phyloP scores from a whole-genome alignment of 2,888 invertebrate genomes.

The Campoplex nolae region DNA sequence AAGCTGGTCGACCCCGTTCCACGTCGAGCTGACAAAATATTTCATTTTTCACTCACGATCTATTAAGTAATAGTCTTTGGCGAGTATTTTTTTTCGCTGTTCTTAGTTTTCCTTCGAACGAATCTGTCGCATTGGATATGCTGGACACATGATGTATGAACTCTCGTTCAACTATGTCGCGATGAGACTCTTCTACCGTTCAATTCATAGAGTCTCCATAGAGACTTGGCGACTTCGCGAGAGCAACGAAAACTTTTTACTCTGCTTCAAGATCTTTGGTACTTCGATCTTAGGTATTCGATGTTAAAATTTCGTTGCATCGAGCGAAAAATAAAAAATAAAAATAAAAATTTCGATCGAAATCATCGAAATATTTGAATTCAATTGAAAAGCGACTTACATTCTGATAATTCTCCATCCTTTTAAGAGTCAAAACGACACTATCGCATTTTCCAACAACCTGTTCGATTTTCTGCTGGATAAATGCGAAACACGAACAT shows the following conservation, averaged over 20 bases:
- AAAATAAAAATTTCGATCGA: too few relatives aligned
- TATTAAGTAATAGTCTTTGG: conserved; percentile 18
- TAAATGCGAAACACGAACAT: not conserved
- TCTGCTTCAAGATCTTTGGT: conserved; percentile 14
- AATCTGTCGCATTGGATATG: conserved; percentile 10
- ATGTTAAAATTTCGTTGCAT: too few relatives aligned
- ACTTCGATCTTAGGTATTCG: not conserved
- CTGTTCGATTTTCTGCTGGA: not conserved
- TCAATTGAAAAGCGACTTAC: too few relatives aligned
- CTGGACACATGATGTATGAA: conserved; percentile 1
- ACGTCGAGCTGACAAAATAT: conserved; percentile 14
- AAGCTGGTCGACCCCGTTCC: conserved; percentile 8
- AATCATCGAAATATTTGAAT: too few relatives aligned
- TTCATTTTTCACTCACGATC: conserved; percentile 28
- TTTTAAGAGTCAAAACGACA: too few relatives aligned
- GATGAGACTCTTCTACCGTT: conserved; percentile 18
- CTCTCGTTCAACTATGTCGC: not conserved
- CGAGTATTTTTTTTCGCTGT: conserved; percentile 5
- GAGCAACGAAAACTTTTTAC: conserved; percentile 17
- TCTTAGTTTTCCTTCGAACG: conserved; percentile 6
- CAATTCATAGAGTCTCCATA: not conserved
- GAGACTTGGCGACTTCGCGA: not conserved
- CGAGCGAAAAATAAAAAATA: not conserved
- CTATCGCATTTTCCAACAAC: not conserved
- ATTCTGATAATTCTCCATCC: too few relatives aligned